These are phyloP conservation scores for Drosophila monieri DNA, from an alignment of 2,888 invertebrate species.

Conservation along the genomic window DNA sequence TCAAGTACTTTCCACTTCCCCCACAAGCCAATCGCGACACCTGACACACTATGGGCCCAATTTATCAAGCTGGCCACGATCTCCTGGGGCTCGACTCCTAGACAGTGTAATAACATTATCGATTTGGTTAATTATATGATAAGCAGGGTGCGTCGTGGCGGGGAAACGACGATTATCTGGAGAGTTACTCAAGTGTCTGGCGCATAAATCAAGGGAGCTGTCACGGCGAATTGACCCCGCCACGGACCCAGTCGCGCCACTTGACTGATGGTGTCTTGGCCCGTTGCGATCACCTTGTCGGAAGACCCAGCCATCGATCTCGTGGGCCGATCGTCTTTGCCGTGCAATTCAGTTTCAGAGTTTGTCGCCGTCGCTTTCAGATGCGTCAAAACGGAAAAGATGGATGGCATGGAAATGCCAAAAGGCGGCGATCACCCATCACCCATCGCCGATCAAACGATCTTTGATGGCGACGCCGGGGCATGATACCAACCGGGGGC, in stretches of 20 bases:
- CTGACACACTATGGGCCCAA: conserved; percentile 32
- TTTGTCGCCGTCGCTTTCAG: conserved; percentile 40
- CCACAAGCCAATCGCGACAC: conserved; percentile 16
- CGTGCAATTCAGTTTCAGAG: conserved; percentile 41
- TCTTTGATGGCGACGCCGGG: conserved; percentile 6
- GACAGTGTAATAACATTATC: conserved; percentile 65
- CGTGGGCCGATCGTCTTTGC: conserved; percentile 22
- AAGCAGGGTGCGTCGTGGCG: conserved; percentile 45
- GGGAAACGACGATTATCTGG: conserved; percentile 34
- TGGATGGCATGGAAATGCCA: conserved; percentile 54
- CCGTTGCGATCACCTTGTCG: conserved; percentile 44
- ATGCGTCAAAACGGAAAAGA: conserved; percentile 70
- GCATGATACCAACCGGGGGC: not conserved
- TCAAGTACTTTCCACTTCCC: conserved; percentile 44
- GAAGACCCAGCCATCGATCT: conserved; percentile 50
- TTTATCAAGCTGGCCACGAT: conserved; percentile 28
- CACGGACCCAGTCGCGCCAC: conserved; percentile 60
- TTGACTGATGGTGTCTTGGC: conserved; percentile 70
- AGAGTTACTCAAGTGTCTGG: conserved; percentile 38
- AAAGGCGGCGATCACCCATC: conserved; percentile 39
- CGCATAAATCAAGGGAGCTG: conserved; percentile 64
- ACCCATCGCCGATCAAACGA: conserved; percentile 29
- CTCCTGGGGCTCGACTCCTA: conserved; percentile 53
- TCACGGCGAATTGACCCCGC: conserved; percentile 63
- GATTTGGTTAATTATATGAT: conserved; percentile 68